Base-by-base conservation (phyloP, 2,888 invertebrate species). In the Himalopsyche anomala region DNA sequence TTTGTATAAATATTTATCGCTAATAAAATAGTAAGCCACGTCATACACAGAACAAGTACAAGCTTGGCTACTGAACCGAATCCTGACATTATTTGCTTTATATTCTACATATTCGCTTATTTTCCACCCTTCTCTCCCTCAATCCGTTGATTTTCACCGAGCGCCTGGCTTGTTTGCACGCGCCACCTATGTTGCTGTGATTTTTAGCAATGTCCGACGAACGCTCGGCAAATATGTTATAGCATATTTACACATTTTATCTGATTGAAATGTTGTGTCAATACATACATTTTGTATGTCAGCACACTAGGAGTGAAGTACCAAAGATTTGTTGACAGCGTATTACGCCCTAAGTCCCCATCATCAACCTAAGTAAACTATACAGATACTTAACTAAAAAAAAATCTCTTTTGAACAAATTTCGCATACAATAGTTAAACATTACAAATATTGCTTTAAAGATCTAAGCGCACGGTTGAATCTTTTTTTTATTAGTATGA, bases 261-360 rank as follows among this genome's bases (percentile, higher is more conserved):
- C 69, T 83, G 83, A 83, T 83, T 83, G 83, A 83, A 69, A 80
- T 80, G 80, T 80, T 80, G 80, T 80, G 80, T 80, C 80, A 80
- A 80, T 80, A 80, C 17, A n/a, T 74, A 74, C 74, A 36, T 36
- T 74, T 74, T 74, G 74, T 74, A 38, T 38, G 74, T 15, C 15
- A 74, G 74, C 36, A 74, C 38, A 36, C 74, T 15, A 5, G 36
- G 12, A 36, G 74, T 74, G 4, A 74, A 74, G 74, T 74, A 36
- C 36, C 36, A 12, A 36, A 74, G 28, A 74, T 36, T 74, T 74
- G 36, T 74, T 36, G 74, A 74, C 19, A 36, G 36, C 74, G 3
- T 51, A 51, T 51, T 51, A 51, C 51, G 51, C 51, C 51, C 15
- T 51, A 51, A 51, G 51, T 15, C 51, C 51, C 15, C 51, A 51